Conservation (phyloP, 2,113 vertebrate genomes). For the Turdus rufiventris region DNA sequence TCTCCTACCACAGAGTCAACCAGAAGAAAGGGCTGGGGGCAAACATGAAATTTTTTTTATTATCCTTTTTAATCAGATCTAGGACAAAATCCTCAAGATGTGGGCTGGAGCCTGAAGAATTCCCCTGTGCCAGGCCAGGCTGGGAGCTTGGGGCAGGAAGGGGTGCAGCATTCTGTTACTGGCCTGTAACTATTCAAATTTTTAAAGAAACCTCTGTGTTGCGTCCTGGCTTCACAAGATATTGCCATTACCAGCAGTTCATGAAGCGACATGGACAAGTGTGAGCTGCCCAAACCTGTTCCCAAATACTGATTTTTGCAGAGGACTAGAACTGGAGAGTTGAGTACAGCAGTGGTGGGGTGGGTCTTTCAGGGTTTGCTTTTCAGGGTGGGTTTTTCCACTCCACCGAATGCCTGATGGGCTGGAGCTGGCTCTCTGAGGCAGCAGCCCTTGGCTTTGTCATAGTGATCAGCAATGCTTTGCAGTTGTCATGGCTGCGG, state of each 20-base stretch:
- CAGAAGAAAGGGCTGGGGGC: neutral
- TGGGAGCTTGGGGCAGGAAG: neutral
- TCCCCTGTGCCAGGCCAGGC: neutral
- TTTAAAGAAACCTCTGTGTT: neutral
- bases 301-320: neutral
- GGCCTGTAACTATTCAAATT: neutral
- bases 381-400: neutral
- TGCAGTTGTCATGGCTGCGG: constrained; percentile 63
- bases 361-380: neutral
- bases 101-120: neutral
- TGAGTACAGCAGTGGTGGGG: fast-evolving
- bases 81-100: neutral
- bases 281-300: neutral
- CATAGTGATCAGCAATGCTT: constrained; percentile 63
- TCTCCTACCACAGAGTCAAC: neutral
- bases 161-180: fast-evolving
- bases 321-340: fast-evolving
- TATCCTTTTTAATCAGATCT: neutral
- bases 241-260: neutral
- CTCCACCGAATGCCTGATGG: neutral
- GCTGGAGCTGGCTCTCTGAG: neutral
- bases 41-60: neutral
- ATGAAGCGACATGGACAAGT: fast-evolving
- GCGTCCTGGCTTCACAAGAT: neutral
- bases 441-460: constrained; percentile 37